These are phyloP conservation scores for Scrobipalpa costella DNA, from an alignment of 2,888 invertebrate genomes.

Conservation along the genomic window DNA sequence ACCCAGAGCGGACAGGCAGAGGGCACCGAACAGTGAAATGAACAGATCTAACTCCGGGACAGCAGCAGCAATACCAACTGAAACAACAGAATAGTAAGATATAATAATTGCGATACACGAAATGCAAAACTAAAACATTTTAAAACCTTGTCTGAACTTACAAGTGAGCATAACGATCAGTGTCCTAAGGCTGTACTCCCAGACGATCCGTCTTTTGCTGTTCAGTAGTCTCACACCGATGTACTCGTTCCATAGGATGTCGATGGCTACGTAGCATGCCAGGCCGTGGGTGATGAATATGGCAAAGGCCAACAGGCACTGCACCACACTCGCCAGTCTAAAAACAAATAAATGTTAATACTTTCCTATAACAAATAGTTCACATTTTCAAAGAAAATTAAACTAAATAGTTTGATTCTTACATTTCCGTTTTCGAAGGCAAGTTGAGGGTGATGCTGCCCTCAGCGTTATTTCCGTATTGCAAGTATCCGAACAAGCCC, in stretches of 20 bases:
- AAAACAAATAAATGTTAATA: neutral
- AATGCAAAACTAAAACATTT: too few relatives aligned
- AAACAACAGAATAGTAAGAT: conserved; percentile 39
- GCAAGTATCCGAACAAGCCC: conserved; percentile 95
- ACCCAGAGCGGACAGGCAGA: conserved; percentile 93
- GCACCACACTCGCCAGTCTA: conserved; percentile 87
- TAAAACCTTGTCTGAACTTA: conserved; percentile 83
- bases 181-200: conserved; percentile 91
- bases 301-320: conserved; percentile 87
- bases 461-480: conserved; percentile 85
- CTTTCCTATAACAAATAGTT: neutral
- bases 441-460: conserved; percentile 95
- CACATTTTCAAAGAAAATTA: neutral
- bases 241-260: conserved; percentile 94
- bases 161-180: conserved; percentile 90
- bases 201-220: conserved; percentile 81
- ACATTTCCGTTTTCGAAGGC: conserved; percentile 83
- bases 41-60: conserved; percentile 93
- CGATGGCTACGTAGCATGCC: conserved; percentile 97
- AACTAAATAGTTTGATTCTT: conserved; percentile 49
- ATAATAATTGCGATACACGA: too few relatives aligned
- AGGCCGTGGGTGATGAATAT: conserved; percentile 96
- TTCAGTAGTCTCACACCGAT: conserved; percentile 80
- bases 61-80: conserved; percentile 91
- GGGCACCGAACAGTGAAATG: conserved; percentile 91